Conservation (phyloP, 37 sponge, comb jelly and placozoan species). For the Agelas oroides region DNA sequence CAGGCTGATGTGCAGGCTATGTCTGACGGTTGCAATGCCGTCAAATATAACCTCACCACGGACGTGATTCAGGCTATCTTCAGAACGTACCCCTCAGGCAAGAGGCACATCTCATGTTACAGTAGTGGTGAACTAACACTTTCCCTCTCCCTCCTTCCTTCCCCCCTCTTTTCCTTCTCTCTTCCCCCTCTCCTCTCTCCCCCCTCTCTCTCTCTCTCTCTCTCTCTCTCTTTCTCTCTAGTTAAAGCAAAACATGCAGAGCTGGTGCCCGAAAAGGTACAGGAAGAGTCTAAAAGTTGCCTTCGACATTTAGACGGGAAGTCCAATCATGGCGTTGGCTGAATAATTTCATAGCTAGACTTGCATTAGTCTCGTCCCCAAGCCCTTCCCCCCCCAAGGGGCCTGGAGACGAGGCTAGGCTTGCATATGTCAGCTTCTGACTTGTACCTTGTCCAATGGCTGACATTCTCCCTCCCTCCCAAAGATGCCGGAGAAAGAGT, state of each 20-base stretch:
- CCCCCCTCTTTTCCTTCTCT: neutral
- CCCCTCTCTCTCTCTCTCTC: neutral
- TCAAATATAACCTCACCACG: slow-evolving; percentile 74
- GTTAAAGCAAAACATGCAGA: slow-evolving; percentile 75
- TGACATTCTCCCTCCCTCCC: neutral
- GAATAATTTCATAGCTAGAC: no score
- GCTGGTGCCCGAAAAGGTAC: slow-evolving; percentile 71
- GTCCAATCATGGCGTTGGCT: no score
- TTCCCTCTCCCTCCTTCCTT: neutral
- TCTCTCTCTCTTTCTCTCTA: slow-evolving; percentile 13
- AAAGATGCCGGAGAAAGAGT: slow-evolving; percentile 87
- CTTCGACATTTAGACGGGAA: no score
- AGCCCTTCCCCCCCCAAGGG: neutral
- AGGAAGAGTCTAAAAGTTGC: no score
- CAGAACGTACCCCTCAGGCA: slow-evolving; percentile 88
- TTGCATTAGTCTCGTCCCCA: neutral
- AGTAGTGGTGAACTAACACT: no score
- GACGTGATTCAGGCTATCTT: slow-evolving; percentile 86
- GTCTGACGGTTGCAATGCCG: slow-evolving; percentile 78
- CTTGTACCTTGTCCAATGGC: no score
- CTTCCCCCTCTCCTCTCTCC: neutral
- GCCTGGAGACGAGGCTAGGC: neutral
- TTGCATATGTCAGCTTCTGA: no score
- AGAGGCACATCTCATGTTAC: neutral
- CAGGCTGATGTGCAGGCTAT: slow-evolving; percentile 85